These are phyloP conservation scores for Pristionchus maxplancki DNA, from an alignment of 2,888 invertebrate genomes.

Conservation along the genomic window DNA sequence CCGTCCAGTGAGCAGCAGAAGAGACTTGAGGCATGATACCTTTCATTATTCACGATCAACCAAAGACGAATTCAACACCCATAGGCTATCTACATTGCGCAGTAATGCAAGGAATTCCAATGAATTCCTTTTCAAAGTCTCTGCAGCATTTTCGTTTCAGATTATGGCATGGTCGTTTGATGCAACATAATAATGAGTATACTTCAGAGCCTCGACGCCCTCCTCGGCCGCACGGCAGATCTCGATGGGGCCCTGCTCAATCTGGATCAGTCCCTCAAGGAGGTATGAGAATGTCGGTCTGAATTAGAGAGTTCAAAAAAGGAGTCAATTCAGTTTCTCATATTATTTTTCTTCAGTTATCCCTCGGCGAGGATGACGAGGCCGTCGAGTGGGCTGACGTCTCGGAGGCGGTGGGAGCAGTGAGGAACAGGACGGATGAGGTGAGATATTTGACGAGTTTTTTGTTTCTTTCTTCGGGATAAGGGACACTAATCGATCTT, in stretches of 20 bases:
- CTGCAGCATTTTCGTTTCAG: no score
- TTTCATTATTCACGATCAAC: background rate
- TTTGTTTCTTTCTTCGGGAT: background rate
- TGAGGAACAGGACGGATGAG: conserved; percentile 61
- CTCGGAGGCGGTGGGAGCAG: conserved; percentile 57
- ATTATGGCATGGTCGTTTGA: no score
- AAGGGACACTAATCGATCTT: no score
- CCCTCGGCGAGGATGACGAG: conserved; percentile 55
- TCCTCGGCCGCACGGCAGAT: conserved; percentile 46
- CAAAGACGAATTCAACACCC: no score
- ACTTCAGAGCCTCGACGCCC: conserved; percentile 54
- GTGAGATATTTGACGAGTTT: background rate
- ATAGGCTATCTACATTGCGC: no score
- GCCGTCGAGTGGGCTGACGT: conserved; percentile 61
- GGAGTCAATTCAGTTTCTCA: background rate
- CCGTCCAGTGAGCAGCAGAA: conserved; percentile 58
- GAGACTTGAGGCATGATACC: conserved; percentile 2
- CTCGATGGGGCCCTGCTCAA: conserved; percentile 47
- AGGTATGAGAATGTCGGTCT: background rate
- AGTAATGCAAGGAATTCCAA: no score
- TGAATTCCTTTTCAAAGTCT: no score
- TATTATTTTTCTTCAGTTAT: background rate
- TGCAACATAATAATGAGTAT: no score
- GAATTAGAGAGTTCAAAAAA: background rate
- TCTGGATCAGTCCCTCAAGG: conserved; percentile 52